Percentiles rank a stretch among this genome's conserved stretches.
Conservation (phyloP, 2,113 vertebrate genomes). For the Reinhardtius hippoglossoides region DNA sequence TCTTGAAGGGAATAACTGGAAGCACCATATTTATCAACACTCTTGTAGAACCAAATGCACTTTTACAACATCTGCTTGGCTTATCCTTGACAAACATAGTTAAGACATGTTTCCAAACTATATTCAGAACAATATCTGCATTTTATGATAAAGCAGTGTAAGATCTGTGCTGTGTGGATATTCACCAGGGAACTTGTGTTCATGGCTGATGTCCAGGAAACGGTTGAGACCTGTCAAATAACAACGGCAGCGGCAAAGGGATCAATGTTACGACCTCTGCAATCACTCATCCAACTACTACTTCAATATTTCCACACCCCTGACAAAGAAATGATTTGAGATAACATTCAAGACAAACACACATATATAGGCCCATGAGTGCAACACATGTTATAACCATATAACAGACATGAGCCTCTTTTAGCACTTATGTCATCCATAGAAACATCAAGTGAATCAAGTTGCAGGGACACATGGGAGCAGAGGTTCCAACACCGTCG, state of each 20-base stretch:
- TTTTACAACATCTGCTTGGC: background rate
- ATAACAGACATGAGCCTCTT: conserved; percentile 4
- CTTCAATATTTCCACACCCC: no score
- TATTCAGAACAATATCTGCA: background rate
- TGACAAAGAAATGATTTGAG: no score
- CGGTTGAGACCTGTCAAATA: conserved; percentile 88
- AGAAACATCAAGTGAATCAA: conserved; percentile 32
- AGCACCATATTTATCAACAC: conserved; percentile 10
- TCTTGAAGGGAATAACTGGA: conserved; percentile 90
- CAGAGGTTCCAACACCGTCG: conserved; percentile 5
- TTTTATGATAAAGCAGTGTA: background rate
- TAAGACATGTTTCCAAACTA: no score
- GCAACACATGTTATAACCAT: background rate
- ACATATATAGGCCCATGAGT: no score
- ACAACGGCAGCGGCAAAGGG: conserved; percentile 5
- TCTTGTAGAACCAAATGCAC: background rate
- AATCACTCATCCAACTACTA: background rate
- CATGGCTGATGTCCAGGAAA: conserved; percentile 92
- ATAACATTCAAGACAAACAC: no score
- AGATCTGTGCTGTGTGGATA: conserved; percentile 37
- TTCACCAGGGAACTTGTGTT: conserved; percentile 95
- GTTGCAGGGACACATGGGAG: background rate
- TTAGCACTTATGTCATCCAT: conserved; percentile 13
- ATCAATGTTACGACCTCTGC: background rate
- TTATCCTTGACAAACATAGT: background rate